These are phyloP conservation scores for Atrina japonica DNA, from an alignment of 2,888 invertebrate species.

Conservation along the genomic window DNA sequence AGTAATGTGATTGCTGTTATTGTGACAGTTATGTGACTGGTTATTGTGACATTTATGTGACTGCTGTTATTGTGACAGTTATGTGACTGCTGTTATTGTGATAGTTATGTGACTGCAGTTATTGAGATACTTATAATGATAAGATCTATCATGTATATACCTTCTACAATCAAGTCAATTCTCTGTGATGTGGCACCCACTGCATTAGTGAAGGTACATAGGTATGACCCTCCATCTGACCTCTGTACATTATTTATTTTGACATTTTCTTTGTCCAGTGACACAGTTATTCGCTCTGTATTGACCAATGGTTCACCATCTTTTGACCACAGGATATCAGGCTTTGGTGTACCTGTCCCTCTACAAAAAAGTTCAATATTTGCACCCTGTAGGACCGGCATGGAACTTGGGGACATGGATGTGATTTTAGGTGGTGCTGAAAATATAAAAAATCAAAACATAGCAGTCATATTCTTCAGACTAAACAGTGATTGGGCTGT, in stretches of 20 bases:
- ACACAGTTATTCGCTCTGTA: constrained; percentile 56
- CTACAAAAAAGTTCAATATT: constrained; percentile 97
- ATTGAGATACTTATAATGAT: too few relatives aligned
- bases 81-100: too few relatives aligned
- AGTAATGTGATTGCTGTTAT: too few relatives aligned
- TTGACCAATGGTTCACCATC: constrained; percentile 59
- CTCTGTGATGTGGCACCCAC: constrained; percentile 98
- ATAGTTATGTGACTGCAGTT: too few relatives aligned
- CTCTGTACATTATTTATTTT: constrained; percentile 95
- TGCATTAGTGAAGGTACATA: constrained; percentile 96
- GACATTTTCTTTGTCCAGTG: constrained; percentile 83
- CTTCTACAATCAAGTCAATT: constrained; percentile 95
- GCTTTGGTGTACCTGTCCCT: constrained; percentile 96
- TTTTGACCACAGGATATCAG: constrained; percentile 97
- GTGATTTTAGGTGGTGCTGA: constrained; percentile 72
- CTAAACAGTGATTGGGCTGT: too few relatives aligned
- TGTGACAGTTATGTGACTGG: too few relatives aligned
- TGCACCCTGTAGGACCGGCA: constrained; percentile 85
- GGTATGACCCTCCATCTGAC: constrained; percentile 98
- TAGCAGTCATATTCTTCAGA: too few relatives aligned
- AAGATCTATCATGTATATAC: too few relatives aligned
- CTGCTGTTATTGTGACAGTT: too few relatives aligned
- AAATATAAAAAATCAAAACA: constrained; percentile 46
- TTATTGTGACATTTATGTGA: too few relatives aligned
- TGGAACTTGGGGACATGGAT: constrained; percentile 61